Percentiles rank a stretch among this genome's conserved stretches.
phyloP scores from a whole-genome alignment of 30 jellyfish, hydroid and myxozoan species.

The Cassiopea andromeda region DNA sequence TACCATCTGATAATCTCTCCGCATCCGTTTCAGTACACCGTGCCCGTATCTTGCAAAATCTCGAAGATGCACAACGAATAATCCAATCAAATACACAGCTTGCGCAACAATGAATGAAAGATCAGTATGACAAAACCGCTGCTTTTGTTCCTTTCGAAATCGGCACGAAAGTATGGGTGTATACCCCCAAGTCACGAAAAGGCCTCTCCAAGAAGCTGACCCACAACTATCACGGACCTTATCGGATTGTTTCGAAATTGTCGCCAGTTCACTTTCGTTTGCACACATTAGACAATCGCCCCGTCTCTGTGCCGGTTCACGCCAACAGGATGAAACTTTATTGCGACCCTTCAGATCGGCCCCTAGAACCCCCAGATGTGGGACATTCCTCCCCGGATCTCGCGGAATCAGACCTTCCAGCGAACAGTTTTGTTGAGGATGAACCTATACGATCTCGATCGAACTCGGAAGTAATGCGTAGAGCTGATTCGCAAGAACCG shows the following conservation, averaged over 20 bases:
- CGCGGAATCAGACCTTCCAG: not conserved
- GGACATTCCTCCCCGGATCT: not conserved
- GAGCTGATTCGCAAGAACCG: not conserved
- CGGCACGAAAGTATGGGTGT: conserved; percentile 55
- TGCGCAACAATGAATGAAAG: conserved; percentile 37
- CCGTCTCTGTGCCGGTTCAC: conserved; percentile 33
- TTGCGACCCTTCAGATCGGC: conserved; percentile 33
- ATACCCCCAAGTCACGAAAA: conserved; percentile 40
- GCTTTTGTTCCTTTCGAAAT: conserved; percentile 24
- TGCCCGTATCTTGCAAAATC: conserved; percentile 1
- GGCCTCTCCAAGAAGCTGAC: conserved; percentile 47
- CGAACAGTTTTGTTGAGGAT: not conserved
- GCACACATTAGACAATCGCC: conserved; percentile 14
- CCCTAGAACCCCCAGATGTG: not conserved
- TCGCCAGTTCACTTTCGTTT: conserved; percentile 42
- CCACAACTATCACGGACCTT: conserved; percentile 60
- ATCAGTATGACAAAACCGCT: conserved; percentile 21
- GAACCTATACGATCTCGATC: not conserved
- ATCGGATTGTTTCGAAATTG: conserved; percentile 21
- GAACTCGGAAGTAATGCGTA: not conserved
- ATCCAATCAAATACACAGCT: conserved; percentile 26
- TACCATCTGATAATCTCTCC: conserved; percentile 8
- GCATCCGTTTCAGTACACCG: conserved; percentile 29
- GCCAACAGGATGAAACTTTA: conserved; percentile 31
- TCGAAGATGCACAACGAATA: not conserved